Base-by-base conservation (phyloP, 2,888 invertebrate species). In the Elegia similella region DNA sequence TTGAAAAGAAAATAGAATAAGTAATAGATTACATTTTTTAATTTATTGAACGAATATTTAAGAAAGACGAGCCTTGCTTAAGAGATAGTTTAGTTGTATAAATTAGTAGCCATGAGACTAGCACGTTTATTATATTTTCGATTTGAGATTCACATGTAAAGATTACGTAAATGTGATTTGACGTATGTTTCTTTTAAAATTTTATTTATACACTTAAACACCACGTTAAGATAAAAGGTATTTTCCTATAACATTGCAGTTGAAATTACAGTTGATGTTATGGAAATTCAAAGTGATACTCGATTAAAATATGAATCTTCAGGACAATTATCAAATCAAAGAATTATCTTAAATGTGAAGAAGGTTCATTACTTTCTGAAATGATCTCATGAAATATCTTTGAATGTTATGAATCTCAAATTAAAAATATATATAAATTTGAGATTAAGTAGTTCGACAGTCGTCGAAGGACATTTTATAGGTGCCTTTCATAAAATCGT, bases 1-100 rank as follows among this genome's bases (percentile, higher is more conserved):
- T 83, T 84, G 78, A 84, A 80, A 79, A 78, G 73, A 73, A 72
- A 76, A 74, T 88, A 88, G 83, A 58, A 17, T 89, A 88, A 88
- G 88, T 80, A 74, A 72, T 88, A 84, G 82, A 78, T 74, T 76
- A 82, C 75, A 80, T 82, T 79, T 78, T 84, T 82, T 87, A 78
- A 89, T 85, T 90, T 88, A 88, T 91, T 89, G 76, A 88, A 83
- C 75, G 80, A 82, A 82, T 87, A 86, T 83, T 79, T 86, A 86
- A 86, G 82, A 91, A 88, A 91, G 90, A 90, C 90, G 90, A 88
- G 88, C 90, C 87, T 89, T 89, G 90, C 90, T 91, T 91, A 89
- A 78, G 81, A 82, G 64, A 78, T 89, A 90, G 86, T 81, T 85
- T 88, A 91, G 88, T 82, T 82, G 73, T 86, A 80, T 73, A 78